These are phyloP conservation scores for Deladenus siricidicola DNA, from an alignment of 2,888 invertebrate genomes.

Conservation along the genomic window DNA sequence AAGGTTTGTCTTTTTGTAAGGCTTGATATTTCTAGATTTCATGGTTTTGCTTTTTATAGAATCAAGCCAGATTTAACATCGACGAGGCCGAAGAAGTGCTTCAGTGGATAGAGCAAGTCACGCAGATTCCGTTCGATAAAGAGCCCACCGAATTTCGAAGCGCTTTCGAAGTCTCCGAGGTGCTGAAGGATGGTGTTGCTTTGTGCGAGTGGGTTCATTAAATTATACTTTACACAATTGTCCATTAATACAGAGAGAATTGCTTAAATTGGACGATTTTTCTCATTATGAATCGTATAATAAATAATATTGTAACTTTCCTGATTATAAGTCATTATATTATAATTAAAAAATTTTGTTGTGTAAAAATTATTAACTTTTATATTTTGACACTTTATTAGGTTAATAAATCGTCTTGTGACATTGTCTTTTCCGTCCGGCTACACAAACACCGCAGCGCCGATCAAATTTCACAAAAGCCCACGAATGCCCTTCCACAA, in stretches of 20 bases:
- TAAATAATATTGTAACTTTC: no score
- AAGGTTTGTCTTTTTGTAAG: constrained; percentile 38
- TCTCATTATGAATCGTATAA: no score
- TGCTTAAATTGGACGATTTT: no score
- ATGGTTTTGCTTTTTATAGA: constrained; percentile 41
- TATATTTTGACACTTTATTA: constrained; percentile 19
- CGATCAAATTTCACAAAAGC: constrained; percentile 40
- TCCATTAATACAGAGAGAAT: no score
- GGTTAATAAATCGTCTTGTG: constrained; percentile 33
- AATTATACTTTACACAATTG: constrained; percentile 6
- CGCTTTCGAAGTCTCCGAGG: constrained; percentile 55
- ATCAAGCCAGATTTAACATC: constrained; percentile 58
- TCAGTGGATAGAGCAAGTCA: constrained; percentile 56
- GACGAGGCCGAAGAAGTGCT: constrained; percentile 56
- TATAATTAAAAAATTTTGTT: neutral
- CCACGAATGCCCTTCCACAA: constrained; percentile 53
- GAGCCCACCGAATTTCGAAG: constrained; percentile 52
- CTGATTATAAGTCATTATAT: neutral
- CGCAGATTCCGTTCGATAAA: constrained; percentile 34
- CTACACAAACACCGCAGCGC: neutral
- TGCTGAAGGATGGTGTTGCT: constrained; percentile 57
- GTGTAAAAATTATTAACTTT: neutral
- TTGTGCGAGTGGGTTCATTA: constrained; percentile 56
- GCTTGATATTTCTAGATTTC: neutral
- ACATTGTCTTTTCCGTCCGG: no score